Percentiles rank a stretch among this genome's conserved stretches.
phyloP scores from a whole-genome alignment of 2,113 vertebrate genomes.

The Silurus asotus region DNA sequence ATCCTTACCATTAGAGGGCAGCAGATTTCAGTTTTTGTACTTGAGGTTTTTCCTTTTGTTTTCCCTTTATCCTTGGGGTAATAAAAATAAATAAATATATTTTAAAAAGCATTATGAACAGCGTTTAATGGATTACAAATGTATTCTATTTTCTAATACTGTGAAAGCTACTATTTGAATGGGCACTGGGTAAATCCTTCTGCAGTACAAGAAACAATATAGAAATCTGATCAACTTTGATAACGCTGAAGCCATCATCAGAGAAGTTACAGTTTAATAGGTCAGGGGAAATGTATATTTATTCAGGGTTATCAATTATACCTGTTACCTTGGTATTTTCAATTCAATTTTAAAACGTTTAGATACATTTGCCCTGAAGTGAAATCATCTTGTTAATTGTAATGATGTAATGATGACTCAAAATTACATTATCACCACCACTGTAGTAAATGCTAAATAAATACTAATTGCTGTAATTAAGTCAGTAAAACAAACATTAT shows the following conservation, averaged over 20 bases:
- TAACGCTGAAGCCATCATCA: neutral
- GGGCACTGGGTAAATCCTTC: neutral
- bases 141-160: neutral
- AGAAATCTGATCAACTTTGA: neutral
- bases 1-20: slow-evolving; percentile 16
- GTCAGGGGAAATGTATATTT: neutral
- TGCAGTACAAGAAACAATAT: neutral
- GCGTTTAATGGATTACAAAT: neutral
- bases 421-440: neutral
- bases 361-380: neutral
- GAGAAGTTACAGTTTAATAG: neutral
- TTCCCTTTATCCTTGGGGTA: neutral
- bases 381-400: neutral
- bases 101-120: neutral
- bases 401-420: neutral
- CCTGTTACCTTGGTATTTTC: neutral
- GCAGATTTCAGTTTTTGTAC: neutral
- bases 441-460: neutral
- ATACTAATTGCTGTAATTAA: neutral
- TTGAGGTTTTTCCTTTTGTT: neutral
- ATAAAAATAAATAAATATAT: neutral
- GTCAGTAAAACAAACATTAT: neutral
- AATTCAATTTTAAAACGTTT: neutral
- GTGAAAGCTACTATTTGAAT: neutral
- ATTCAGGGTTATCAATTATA: neutral